Evolutionary conservation across 2,113 vertebrate species (phyloP), one percentile per base, ranked within the genome.

Genomic region (Garra rufa): DNA sequence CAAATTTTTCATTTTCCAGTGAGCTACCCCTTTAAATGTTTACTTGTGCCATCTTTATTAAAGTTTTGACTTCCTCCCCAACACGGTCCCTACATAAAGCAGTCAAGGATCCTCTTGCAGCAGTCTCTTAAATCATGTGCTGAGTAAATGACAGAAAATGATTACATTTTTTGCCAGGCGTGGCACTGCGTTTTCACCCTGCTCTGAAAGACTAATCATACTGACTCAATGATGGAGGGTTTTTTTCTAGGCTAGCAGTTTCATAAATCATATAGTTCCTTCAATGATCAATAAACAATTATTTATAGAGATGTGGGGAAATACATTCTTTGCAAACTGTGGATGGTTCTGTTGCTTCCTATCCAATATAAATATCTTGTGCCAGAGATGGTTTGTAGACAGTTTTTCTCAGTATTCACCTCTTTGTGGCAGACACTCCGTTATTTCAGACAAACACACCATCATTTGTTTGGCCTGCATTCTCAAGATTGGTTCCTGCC

Each of bases 401-500:
- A 3, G 48, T 38, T 75, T 48, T 75, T 41, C 44, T 75, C 44
- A 26, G 48, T 55, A 21, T 77, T 59, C 52, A n/a, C 34, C 11
- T 46, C 41, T 13, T 17, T 3, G 17, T 28, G 15, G 44, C n/a
- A 14, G 70, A 57, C 15, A 63, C 55, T 46, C 41, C 1, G 28
- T 34, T 76, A 38, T 83, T 73, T 59, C 21, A 10, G 5, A 74
- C n/a, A 26, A 83, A 83, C 67, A 83, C 28, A 28, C 57, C 28
- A 44, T 28, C 28, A 34, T 76, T 83, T 75, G 71, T 83, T 83
- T 75, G 71, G 82, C 80, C 46, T 43, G 26, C 50, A 82, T 88
- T 77, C 82, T 78, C 71, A 77, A 63, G 88, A 91, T 83, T 87
- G 89, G 86, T 90, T 88, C 77, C 87, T 86, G 88, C 85, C 74